Evolutionary conservation across 2,888 invertebrate genomes (phyloP), one percentile per base, ranked within the genome.

Genomic region (Phyllotreta cruciferae): DNA sequence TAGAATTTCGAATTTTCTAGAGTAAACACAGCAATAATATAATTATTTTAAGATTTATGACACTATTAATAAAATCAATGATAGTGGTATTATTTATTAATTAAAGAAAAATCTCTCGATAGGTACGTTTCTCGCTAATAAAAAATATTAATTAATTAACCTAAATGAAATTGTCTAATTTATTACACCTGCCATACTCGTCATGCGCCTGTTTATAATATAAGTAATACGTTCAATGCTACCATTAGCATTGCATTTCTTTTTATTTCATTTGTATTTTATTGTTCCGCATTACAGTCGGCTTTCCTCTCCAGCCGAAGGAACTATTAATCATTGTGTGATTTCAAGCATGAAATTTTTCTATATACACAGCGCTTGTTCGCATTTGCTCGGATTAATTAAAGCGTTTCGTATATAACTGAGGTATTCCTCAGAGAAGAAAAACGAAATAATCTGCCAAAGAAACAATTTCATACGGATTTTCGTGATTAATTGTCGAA

Each of bases 121-220:
- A 24, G 24, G 4, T 24, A 24, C 24, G 1, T 24, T 24, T 3
- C 24, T 24, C 24, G 24, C 24, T 24, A 24, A 24, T 24, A 24
- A 24, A 24, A 24, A 24, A 24, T 24, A 24, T 24, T 24, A 24
- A 24, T 24, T 24, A 24, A 57, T 37, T 49, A 38, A 45, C 45
- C 44, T 14, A 36, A 49, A 24, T 35, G 11, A 34, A n/a, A 57
- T 8, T 14, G 35, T 38, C 34, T 35, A 9, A 57, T 57, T 49
- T 49, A 60, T 49, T 42, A 41, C 53, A 63, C 38, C 62, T 56
- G 69, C 69, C 61, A 56, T 56, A 62, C 71, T 66, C 68, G 71
- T 71, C 71, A 70, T 67, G 66, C 69, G 73, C 69, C 70, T 69
- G 71, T 73, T 68, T 66, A 71, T 66, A 67, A 66, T 63, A 63